Evolutionary conservation across 2,888 invertebrate genomes (phyloP).

Genomic region (Drosophila quinaria): DNA sequence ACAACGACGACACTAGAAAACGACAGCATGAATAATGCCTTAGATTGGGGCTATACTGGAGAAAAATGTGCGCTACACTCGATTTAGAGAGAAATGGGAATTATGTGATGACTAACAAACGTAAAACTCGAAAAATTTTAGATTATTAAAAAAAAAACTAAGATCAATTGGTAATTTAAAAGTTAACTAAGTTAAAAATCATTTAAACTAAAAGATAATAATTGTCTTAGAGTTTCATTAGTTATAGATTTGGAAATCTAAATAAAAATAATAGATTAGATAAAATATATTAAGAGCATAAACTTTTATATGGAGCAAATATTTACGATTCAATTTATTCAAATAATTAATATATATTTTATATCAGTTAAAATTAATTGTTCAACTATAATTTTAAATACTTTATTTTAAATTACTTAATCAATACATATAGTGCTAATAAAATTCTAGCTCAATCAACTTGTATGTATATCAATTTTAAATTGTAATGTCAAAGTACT

Average conservation of each 20-base stretch:
- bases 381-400: too few species aligned
- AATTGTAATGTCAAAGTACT: too few species aligned
- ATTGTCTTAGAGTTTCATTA: neutral
- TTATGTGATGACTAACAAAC: conserved; percentile 15
- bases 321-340: too few species aligned
- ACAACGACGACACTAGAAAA: conserved; percentile 59
- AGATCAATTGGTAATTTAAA: neutral
- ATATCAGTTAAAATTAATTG: too few species aligned
- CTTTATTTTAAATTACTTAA: too few species aligned
- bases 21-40: conserved; percentile 65
- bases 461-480: too few species aligned
- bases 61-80: conserved; percentile 51
- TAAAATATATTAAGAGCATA: too few species aligned
- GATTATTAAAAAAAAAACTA: neutral
- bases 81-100: conserved; percentile 27
- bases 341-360: too few species aligned
- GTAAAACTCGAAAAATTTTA: neutral
- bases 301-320: too few species aligned
- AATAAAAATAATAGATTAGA: neutral
- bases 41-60: conserved; percentile 63
- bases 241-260: neutral
- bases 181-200: too few species aligned
- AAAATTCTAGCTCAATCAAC: too few species aligned
- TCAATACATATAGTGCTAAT: too few species aligned
- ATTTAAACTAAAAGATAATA: neutral